Base-by-base conservation (phyloP, 2,888 invertebrate species). In the Hyposoter dolosus region DNA sequence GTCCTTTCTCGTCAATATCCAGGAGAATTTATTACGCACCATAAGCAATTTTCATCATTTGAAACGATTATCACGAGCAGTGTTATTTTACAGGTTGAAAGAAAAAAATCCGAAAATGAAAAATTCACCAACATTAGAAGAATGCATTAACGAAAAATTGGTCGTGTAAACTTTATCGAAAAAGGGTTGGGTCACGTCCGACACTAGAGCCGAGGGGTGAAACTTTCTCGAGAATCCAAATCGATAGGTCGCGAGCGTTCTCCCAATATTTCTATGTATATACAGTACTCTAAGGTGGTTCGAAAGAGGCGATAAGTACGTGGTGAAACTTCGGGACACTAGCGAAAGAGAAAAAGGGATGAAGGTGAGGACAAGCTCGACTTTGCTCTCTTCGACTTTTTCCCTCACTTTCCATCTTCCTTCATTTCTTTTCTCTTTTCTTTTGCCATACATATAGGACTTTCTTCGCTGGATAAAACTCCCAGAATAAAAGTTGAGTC, bases 181-280 rank as follows among this genome's bases (percentile, higher is more conserved):
- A 28, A 28, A 74, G 66, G 63, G 71, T 72, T 75, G 76, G 68
- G 69, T 76, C 78, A 76, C 80, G 71, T 82, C 63, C 81, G 78
- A 76, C 68, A 69, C 82, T 68, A 76, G 80, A 80, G 69, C 74
- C 74, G 53, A 86, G 45, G 87, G 50, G 80, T 81, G 85, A 88
- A 89, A 90, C 87, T 90, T 91, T 90, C 89, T 88, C 71, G 84
- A 86, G 90, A 89, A 90, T 91, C 89, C 89, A 90, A 91, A 91
- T 91, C 90, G 90, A 90, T 91, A 88, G 90, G 85, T 86, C 84
- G 88, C 81, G 87, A 86, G 81, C 17, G 56, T 19, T 19, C 45
- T 60, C 53, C 28, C 28, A 28, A 35, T 53, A 28, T 68, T 68
- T 56, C 56, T 68, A 78, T 69, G 15, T 63, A 40, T 63, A 40